These are phyloP conservation scores for Andricus curvator DNA, from an alignment of 2,888 invertebrate species.

Conservation along the genomic window DNA sequence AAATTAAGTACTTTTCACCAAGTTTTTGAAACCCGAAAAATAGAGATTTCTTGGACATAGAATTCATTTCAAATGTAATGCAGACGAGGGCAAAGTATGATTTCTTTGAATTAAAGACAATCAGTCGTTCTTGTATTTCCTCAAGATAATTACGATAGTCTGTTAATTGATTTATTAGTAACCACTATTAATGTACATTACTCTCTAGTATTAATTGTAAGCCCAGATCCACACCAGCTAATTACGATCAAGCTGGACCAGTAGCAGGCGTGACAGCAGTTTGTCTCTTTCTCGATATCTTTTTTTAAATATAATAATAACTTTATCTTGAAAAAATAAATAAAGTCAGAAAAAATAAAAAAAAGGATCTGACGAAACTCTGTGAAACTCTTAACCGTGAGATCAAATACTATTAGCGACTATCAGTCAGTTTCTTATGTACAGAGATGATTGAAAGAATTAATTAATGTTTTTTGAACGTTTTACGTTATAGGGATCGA, in stretches of 20 bases:
- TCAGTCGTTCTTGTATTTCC: slow-evolving; percentile 54
- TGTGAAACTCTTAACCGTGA: slow-evolving; percentile 21
- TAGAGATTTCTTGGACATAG: slow-evolving; percentile 37
- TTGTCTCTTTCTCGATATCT: slow-evolving; percentile 38
- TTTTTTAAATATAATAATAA: slow-evolving; percentile 15
- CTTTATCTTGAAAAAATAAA: slow-evolving; percentile 42
- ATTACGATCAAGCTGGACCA: slow-evolving; percentile 60
- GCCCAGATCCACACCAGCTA: slow-evolving; percentile 67
- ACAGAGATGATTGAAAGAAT: slow-evolving; percentile 14
- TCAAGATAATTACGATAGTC: slow-evolving; percentile 61
- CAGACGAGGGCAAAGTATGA: slow-evolving; percentile 39
- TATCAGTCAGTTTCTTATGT: slow-evolving; percentile 30
- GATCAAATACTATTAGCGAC: slow-evolving; percentile 36
- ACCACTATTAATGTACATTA: slow-evolving; percentile 63
- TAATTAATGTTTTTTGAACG: background rate
- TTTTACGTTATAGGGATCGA: slow-evolving; percentile 34
- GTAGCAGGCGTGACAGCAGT: slow-evolving; percentile 63
- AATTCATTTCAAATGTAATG: slow-evolving; percentile 37
- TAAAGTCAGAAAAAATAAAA: slow-evolving; percentile 14
- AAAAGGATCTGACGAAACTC: slow-evolving; percentile 14
- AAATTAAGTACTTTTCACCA: slow-evolving; percentile 38
- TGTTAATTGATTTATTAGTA: slow-evolving; percentile 65
- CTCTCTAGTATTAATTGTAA: slow-evolving; percentile 66
- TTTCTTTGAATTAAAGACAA: slow-evolving; percentile 10
- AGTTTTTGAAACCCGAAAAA: slow-evolving; percentile 38